phyloP scores from a whole-genome alignment of 2,888 invertebrate genomes.

The Arge pagana region DNA sequence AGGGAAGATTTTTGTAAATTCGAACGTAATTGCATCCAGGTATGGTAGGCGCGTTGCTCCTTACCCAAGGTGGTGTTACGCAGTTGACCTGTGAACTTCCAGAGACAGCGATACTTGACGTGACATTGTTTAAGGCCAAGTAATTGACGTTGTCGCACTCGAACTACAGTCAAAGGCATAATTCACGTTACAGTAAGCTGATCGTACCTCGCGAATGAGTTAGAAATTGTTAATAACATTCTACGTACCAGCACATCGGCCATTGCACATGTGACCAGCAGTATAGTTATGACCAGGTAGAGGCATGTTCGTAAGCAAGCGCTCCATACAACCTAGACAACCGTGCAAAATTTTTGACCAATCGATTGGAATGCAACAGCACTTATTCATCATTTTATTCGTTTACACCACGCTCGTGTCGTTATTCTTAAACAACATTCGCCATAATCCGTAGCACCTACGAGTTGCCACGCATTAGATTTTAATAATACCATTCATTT shows the following conservation, averaged over 20 bases:
- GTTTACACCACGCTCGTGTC: no score
- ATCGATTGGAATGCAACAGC: no score
- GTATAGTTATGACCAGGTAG: constrained; percentile 70
- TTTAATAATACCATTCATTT: neutral
- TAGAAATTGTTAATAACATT: no score
- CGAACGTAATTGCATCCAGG: neutral
- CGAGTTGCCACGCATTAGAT: neutral
- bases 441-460: no score
- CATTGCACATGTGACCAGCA: constrained; percentile 69
- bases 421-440: no score
- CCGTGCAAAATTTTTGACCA: no score
- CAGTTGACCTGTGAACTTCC: constrained; percentile 42
- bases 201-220: no score
- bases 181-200: no score
- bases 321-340: constrained; percentile 67
- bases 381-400: no score
- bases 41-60: constrained; percentile 14
- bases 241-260: constrained; percentile 65
- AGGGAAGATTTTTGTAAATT: constrained; percentile 24
- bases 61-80: constrained; percentile 51
- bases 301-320: constrained; percentile 67
- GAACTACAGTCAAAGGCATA: constrained; percentile 44
- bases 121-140: constrained; percentile 39
- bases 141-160: constrained; percentile 46
- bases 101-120: constrained; percentile 37